Percentiles rank a stretch among this genome's conserved stretches.
Evolutionary conservation across 2,113 vertebrate species (phyloP).

Genomic region (Solea solea): DNA sequence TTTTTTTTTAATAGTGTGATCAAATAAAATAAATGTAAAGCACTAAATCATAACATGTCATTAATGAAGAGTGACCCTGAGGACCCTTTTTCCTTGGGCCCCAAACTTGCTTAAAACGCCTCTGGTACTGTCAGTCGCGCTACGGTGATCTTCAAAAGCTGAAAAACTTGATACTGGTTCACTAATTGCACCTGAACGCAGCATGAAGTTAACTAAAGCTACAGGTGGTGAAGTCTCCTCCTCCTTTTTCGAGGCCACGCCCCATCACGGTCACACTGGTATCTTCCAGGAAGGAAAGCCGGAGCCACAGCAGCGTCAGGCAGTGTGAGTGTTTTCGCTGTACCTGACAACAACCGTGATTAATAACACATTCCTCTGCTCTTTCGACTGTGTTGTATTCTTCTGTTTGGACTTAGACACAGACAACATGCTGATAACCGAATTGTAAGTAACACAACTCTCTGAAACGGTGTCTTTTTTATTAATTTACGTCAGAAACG

Average conservation of each 20-base stretch:
- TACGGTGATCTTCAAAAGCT: no score
- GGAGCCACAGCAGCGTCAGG: neutral
- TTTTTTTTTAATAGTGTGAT: no score
- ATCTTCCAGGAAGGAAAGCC: slow-evolving; percentile 74
- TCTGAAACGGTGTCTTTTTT: neutral
- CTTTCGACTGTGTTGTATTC: neutral
- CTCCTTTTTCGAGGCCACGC: slow-evolving; percentile 46
- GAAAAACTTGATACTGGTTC: neutral
- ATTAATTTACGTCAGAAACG: no score
- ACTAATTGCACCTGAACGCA: slow-evolving; percentile 26
- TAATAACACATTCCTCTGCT: neutral
- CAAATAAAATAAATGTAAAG: no score
- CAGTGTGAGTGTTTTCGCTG: slow-evolving; percentile 3
- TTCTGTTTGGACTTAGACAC: slow-evolving; percentile 13
- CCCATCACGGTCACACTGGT: slow-evolving; percentile 32
- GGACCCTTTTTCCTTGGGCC: no score
- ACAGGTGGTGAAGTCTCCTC: slow-evolving; percentile 46
- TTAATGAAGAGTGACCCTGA: no score
- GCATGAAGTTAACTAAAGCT: slow-evolving; percentile 46
- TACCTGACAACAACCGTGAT: neutral
- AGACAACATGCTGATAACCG: slow-evolving; percentile 75
- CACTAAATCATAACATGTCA: no score
- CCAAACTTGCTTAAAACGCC: no score
- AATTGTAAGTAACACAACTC: slow-evolving; percentile 76
- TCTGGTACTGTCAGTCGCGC: no score